phyloP scores from a whole-genome alignment of 2,797 vertebrate genomes.

The Coregonus sp. region DNA sequence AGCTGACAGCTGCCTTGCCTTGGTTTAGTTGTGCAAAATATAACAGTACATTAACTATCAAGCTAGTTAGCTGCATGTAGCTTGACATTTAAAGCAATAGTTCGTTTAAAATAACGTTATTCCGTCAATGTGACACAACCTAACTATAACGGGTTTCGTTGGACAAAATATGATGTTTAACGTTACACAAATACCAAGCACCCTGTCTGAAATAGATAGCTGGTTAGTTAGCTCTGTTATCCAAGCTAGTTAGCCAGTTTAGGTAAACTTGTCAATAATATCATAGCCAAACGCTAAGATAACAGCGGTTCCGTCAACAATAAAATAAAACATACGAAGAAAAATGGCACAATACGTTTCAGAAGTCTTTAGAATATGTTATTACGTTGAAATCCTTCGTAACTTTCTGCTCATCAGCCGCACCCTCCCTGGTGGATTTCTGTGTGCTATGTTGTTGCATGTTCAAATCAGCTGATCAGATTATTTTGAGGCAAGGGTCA shows the following conservation, averaged over 20 bases:
- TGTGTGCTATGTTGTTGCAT: conserved; percentile 77
- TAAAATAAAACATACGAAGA: conserved; percentile 17
- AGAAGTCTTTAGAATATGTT: conserved; percentile 54
- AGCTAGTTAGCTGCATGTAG: too few species aligned
- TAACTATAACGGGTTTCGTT: conserved; percentile 16
- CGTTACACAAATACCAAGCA: neutral
- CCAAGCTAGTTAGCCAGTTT: conserved; percentile 48
- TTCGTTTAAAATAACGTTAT: neutral
- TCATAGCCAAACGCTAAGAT: conserved; percentile 47
- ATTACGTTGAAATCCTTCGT: conserved; percentile 45
- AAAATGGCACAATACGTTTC: conserved; percentile 22
- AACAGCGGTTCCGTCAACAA: conserved; percentile 19
- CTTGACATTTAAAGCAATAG: neutral
- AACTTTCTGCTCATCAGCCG: conserved; percentile 67
- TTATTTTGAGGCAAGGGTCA: too few species aligned
- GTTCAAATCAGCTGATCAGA: conserved; percentile 44
- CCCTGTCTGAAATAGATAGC: neutral
- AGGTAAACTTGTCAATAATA: conserved; percentile 66
- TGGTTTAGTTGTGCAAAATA: too few species aligned
- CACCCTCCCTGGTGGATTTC: conserved; percentile 66
- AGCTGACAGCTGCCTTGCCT: neutral
- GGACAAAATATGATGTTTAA: conserved; percentile 15
- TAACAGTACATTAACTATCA: too few species aligned
- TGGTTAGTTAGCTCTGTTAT: neutral
- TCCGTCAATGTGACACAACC: conserved; percentile 2